These are phyloP conservation scores for Eudyptes chrysolophus DNA, from an alignment of 2,113 vertebrate genomes.

Conservation along the genomic window DNA sequence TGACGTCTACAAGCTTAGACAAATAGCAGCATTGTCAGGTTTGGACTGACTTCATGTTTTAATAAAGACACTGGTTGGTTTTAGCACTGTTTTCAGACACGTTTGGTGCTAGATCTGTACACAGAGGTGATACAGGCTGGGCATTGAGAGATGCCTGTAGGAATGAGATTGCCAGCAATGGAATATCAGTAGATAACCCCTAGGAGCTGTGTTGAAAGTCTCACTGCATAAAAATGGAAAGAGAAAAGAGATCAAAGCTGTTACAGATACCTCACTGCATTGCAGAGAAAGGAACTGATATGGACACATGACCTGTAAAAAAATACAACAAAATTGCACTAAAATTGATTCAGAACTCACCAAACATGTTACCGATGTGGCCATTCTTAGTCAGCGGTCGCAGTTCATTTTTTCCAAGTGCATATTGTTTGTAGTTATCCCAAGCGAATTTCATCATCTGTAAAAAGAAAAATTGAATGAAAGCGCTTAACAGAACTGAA, in stretches of 20 bases:
- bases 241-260: not conserved
- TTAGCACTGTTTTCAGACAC: not conserved
- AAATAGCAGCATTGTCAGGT: not conserved
- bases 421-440: conserved; percentile 92
- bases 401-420: conserved; percentile 95
- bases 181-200: not conserved
- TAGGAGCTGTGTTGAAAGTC: not conserved
- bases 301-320: rapidly evolving
- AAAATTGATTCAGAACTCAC: conserved; percentile 77
- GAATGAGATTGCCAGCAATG: not conserved
- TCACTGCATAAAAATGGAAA: not conserved
- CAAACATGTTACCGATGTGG: conserved; percentile 94
- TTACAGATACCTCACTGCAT: not conserved
- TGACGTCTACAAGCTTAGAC: not conserved
- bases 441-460: conserved; percentile 99
- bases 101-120: not conserved
- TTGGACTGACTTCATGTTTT: conserved; percentile 1
- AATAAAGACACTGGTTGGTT: not conserved
- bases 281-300: not conserved
- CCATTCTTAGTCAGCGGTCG: conserved; percentile 90
- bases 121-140: not conserved
- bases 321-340: rapidly evolving
- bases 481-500: rapidly evolving
- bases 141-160: not conserved
- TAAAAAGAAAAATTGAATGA: not conserved